Percentiles rank a stretch among this genome's conserved stretches.
Evolutionary conservation across 2,797 vertebrate genomes (phyloP).

Genomic region (Pagetopsis macropterus): DNA sequence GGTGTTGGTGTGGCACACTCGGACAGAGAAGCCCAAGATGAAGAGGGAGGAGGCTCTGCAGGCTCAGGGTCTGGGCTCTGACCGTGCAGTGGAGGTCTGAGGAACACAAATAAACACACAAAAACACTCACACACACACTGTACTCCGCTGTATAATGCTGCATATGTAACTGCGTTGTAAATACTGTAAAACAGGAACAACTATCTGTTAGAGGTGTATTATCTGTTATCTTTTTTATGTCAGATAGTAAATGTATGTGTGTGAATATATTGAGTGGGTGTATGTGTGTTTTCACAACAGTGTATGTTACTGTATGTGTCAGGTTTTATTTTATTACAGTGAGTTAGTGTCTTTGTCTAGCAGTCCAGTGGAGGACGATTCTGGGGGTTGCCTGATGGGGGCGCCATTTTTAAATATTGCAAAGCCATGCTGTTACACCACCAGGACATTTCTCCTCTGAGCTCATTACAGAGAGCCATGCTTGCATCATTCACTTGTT

Average conservation of each 20-base stretch:
- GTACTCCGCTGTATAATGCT: constrained; percentile 55
- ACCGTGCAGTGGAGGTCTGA: constrained; percentile 90
- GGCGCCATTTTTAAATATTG: constrained; percentile 30
- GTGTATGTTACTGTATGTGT: constrained; percentile 28
- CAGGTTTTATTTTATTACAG: constrained; percentile 11
- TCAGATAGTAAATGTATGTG: constrained; percentile 27
- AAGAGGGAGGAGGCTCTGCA: constrained; percentile 91
- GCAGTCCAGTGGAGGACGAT: constrained; percentile 4
- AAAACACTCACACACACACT: constrained; percentile 24
- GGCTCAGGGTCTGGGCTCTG: constrained; percentile 91
- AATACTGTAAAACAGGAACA: constrained; percentile 66
- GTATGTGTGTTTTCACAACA: constrained; percentile 29
- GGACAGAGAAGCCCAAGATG: constrained; percentile 95
- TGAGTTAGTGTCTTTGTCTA: constrained; percentile 9
- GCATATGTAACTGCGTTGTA: constrained; percentile 55
- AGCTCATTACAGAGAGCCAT: constrained; percentile 1
- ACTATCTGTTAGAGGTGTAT: constrained; percentile 10
- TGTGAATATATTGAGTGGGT: constrained; percentile 38
- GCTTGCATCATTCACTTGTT: constrained; percentile 1
- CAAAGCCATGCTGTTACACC: background rate
- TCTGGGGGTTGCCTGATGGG: constrained; percentile 31
- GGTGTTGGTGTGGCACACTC: constrained; percentile 95
- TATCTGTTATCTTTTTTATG: constrained; percentile 12
- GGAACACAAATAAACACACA: constrained; percentile 15
- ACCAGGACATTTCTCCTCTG: background rate